phyloP scores from a whole-genome alignment of 2,113 vertebrate genomes.

The Tricholaema leucomelas region DNA sequence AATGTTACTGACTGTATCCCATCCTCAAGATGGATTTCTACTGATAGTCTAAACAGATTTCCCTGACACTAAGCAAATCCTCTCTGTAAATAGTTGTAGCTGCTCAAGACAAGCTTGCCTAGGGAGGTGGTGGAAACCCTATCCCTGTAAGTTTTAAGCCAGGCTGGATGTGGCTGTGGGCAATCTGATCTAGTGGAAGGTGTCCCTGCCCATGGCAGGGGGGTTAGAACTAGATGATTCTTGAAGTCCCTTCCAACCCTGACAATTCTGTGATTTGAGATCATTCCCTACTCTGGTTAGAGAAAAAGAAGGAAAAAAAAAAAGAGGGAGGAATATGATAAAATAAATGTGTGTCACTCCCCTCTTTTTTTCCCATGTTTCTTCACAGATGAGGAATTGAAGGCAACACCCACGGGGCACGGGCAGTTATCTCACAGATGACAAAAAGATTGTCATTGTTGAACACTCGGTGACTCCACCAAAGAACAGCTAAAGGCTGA shows the following conservation, averaged over 20 bases:
- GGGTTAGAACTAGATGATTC: no score
- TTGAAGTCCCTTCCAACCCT: no score
- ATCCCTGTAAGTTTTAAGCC: no score
- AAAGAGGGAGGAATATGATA: not conserved
- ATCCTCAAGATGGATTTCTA: conserved; percentile 14
- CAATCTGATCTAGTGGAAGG: no score
- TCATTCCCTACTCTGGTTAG: not conserved
- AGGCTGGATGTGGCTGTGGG: no score
- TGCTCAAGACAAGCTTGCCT: not conserved
- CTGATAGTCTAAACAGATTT: not conserved
- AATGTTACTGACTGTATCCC: conserved; percentile 12
- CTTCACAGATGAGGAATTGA: not conserved
- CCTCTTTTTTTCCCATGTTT: not conserved
- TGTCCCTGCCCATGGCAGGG: no score
- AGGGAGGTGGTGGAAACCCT: no score
- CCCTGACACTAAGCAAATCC: not conserved
- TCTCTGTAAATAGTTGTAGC: not conserved
- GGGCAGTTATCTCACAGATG: no score
- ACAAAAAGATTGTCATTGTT: rapidly evolving
- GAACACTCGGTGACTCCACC: not conserved
- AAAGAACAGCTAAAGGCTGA: not conserved
- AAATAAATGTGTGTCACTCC: not conserved
- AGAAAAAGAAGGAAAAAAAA: not conserved
- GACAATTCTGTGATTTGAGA: not conserved
- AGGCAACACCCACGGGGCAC: no score